Evolutionary conservation across 1,140 invertebrate genomes (phyloP), one percentile per base, ranked within the genome.

Genomic region (Brachionus angularis): DNA sequence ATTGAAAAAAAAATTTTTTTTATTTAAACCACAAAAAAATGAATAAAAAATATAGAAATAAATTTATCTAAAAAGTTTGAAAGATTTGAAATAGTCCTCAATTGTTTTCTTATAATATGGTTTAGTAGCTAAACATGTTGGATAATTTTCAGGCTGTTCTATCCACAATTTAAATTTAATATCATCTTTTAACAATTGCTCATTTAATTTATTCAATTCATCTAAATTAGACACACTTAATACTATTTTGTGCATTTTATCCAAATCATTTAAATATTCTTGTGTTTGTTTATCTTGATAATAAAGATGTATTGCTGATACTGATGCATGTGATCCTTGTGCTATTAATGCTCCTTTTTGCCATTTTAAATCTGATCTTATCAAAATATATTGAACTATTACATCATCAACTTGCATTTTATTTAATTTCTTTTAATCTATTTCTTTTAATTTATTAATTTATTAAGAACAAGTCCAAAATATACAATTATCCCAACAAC

Each of bases 171-270:
- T 95, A 79, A 96, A 89, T 73, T 86, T 85, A 55, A 98, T 87
- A 27, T 86, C 84, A 73, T 87, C 86, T 74, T 87, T 84, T 47
- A 83, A 83, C 50, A 98, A 81, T 77, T 84, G 87, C 72, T 85
- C 83, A 73, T 86, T 83, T 2, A 95, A 78, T 74, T 85, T 84
- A 33, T 82, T 82, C 52, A 98, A 80, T 73, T 85, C 83, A 42
- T 85, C 83, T 83, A 93, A 90, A 85, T 91, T 86, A 39, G 87
- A 85, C 74, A 82, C 80, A 77, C 82, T 89, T 70, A 94, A 82
- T 62, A 96, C 87, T 49, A 96, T 88, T 87, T 96, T 97, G 77
- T 95, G 92, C 94, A 98, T 98, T 76, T 87, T 88, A 77, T 96
- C 89, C 73, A 96, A 80, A 82, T 94, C 87, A 33, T 83, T 78